phyloP scores from a whole-genome alignment of 2,797 vertebrate species.

The Oreortyx pictus region DNA sequence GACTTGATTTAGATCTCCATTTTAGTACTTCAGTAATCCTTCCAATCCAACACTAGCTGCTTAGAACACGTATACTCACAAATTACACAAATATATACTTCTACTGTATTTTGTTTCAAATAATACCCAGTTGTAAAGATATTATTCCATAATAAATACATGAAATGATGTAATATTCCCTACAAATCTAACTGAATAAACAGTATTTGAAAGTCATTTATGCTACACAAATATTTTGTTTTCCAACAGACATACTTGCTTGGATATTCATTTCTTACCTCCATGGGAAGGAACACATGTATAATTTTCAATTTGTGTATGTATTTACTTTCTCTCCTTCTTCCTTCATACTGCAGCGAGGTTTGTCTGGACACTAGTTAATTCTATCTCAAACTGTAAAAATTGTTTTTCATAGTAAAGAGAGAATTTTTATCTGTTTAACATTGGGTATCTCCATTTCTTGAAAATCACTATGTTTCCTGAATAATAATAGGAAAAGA shows the following conservation, averaged over 20 bases:
- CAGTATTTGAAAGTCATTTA: neutral
- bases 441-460: neutral
- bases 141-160: neutral
- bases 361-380: neutral
- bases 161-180: no score
- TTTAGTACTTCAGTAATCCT: neutral
- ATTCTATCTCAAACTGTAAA: neutral
- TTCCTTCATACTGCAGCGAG: neutral
- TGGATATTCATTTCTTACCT: neutral
- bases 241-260: neutral
- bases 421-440: neutral
- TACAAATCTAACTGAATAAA: neutral
- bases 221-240: neutral
- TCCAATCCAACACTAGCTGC: neutral
- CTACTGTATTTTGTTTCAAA: neutral
- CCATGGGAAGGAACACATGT: neutral
- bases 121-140: neutral
- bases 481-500: neutral
- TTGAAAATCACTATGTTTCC: neutral
- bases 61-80: neutral
- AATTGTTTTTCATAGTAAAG: accelerated
- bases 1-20: neutral
- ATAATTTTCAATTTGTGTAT: no score
- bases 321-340: neutral
- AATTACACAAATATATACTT: neutral